Evolutionary conservation across 2,113 vertebrate genomes (phyloP), one percentile per base, ranked within the genome.

Genomic region (Dasyornis broadbenti): DNA sequence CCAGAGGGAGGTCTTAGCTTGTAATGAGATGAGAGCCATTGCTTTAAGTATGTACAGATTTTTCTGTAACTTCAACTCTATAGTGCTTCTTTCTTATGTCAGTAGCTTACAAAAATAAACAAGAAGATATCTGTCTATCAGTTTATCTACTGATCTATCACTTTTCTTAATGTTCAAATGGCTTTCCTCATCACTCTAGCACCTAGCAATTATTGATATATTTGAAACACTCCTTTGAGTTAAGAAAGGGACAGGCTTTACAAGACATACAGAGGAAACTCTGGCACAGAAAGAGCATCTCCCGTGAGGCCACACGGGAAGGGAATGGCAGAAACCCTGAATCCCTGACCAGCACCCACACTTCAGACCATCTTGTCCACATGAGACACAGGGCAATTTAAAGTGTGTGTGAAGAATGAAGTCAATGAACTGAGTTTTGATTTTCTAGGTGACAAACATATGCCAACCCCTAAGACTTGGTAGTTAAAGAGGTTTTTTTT

Each of bases 1-100:
- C 96, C 94, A 96, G 92, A 90, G 94, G 92, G 95, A 95, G 94
- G 95, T 96, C 94, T 97, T 96, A 84, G 94, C 94, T 96, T 96
- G 94, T 94, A 97, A 97, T 95, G 92, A 96, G 95, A 95, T 95
- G 95, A 96, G 90, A 96, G 93, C 94, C 95, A 96, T 96, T 96
- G 95, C 95, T 97, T 97, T 96, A 96, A 96, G 96, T 89, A 96
- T 1, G 2, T 90, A 97, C 93, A 94, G 86, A 84, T 92, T 93
- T 92, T 95, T 94, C 90, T 93, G 78, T 72, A 95, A 94, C 91
- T 95, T 92, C 80, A 96, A 91, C 78, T 85, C 82, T 95, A 95
- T 39, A 82, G 73, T 82, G 83, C 88, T 93, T 92, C 96, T 93
- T 91, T 95, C 79, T 86, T 86, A 89, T 30, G 61, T 75, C 68